Conservation (phyloP, 2,797 vertebrate genomes). For the Cryptoprocta ferox region DNA sequence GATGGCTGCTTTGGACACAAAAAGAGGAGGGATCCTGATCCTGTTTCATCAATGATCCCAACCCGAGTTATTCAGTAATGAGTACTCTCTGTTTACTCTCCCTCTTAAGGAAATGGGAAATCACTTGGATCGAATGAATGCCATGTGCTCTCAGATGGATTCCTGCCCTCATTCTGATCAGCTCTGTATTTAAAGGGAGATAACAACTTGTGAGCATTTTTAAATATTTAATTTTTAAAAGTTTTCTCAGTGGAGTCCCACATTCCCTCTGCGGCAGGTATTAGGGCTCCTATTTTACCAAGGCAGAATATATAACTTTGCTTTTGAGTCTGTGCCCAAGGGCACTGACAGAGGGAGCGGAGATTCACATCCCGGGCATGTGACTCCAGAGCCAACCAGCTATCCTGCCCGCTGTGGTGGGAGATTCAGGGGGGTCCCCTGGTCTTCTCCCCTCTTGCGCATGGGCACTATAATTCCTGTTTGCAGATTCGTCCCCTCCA, state of each 20-base stretch:
- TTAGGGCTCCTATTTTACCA: background rate
- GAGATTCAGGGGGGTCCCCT: background rate
- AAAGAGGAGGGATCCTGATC: conserved; percentile 33
- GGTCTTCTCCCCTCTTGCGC: background rate
- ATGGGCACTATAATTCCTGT: background rate
- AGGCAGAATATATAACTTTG: background rate
- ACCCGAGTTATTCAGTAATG: background rate
- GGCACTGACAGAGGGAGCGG: background rate
- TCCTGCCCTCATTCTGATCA: background rate
- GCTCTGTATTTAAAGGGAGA: conserved; percentile 30
- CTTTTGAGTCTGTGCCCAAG: background rate
- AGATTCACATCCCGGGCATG: background rate
- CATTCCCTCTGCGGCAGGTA: background rate
- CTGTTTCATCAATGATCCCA: conserved; percentile 57
- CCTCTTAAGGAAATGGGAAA: conserved; percentile 56
- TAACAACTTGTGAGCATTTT: conserved; percentile 12
- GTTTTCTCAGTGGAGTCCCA: conserved; percentile 10
- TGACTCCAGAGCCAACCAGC: background rate
- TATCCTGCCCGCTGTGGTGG: background rate
- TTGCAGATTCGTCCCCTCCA: background rate
- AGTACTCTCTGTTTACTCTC: conserved; percentile 44
- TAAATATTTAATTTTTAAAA: conserved; percentile 39
- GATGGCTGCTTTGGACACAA: background rate
- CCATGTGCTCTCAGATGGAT: background rate
- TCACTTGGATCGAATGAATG: background rate